Percentiles rank a stretch among this genome's conserved stretches.
phyloP scores from a whole-genome alignment of 2,888 invertebrate species.

The Caenorhabditis imperialis region DNA sequence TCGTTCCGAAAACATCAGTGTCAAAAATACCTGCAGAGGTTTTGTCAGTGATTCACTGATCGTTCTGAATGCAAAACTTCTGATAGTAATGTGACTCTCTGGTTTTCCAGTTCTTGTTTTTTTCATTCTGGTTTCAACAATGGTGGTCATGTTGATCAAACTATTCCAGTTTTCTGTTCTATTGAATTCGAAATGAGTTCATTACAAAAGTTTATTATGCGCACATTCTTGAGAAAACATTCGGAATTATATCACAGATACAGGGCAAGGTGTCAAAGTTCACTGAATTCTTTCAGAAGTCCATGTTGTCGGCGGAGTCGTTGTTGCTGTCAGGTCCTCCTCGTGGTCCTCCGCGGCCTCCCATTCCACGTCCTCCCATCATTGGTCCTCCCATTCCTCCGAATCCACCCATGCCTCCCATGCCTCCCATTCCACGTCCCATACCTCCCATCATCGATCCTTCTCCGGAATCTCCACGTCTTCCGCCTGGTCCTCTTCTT shows the following conservation, averaged over 20 bases:
- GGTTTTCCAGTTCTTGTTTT: not conserved
- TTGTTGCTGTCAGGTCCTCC: conserved; percentile 13
- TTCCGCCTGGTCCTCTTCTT: conserved; percentile 22
- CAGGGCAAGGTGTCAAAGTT: conserved; percentile 10
- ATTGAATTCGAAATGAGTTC: too few relatives aligned
- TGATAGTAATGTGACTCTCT: too few relatives aligned
- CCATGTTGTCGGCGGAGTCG: conserved; percentile 25
- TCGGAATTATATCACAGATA: conserved; percentile 21
- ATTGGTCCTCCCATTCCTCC: conserved; percentile 10
- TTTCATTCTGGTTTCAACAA: not conserved
- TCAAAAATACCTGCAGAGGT: too few relatives aligned
- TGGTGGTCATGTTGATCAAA: too few relatives aligned
- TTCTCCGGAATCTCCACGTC: conserved; percentile 20
- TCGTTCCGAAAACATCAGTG: too few relatives aligned
- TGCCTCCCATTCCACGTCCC: conserved; percentile 17
- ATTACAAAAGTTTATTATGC: conserved; percentile 38
- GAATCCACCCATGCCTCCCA: conserved; percentile 20
- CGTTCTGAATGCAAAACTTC: too few relatives aligned
- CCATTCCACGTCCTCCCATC: conserved; percentile 9
- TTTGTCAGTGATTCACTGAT: too few relatives aligned
- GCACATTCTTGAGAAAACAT: conserved; percentile 16
- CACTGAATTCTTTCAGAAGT: conserved; percentile 18
- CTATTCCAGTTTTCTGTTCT: too few relatives aligned
- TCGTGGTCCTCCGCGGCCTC: conserved; percentile 15
- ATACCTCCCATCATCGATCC: conserved; percentile 1